These are phyloP conservation scores for Crotophaga sulcirostris DNA, from an alignment of 2,113 vertebrate species.

Conservation along the genomic window DNA sequence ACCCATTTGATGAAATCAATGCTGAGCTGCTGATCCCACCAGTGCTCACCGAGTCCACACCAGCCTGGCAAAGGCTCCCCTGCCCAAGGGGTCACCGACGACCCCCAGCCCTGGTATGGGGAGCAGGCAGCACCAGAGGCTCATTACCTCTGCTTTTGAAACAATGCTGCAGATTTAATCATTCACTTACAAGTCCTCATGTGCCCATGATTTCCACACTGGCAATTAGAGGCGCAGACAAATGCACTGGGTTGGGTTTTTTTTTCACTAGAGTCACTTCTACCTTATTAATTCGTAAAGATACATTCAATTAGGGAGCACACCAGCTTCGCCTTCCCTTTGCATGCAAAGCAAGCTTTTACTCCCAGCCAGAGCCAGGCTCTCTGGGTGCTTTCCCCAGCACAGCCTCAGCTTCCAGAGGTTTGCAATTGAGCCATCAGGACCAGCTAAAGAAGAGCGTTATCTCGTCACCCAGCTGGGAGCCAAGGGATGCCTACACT, in stretches of 20 bases:
- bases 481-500: neutral
- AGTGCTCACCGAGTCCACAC: rapidly evolving
- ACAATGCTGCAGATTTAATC: neutral
- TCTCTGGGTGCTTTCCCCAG: neutral
- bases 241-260: rapidly evolving
- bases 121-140: rapidly evolving
- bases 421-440: neutral
- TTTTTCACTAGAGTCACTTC: neutral
- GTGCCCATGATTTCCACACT: neutral
- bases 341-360: neutral
- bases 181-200: neutral
- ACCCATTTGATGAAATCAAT: neutral
- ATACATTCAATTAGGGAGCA: neutral
- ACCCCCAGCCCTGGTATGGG: neutral
- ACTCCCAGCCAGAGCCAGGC: neutral
- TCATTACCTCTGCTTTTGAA: neutral
- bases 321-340: neutral
- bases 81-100: rapidly evolving
- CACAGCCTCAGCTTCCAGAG: neutral
- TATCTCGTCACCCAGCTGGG: neutral
- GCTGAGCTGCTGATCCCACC: neutral
- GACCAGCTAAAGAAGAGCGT: neutral
- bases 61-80: neutral
- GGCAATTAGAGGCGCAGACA: neutral
- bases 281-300: neutral